phyloP scores from a whole-genome alignment of 2,113 vertebrate genomes.

The Toxostoma redivivum region DNA sequence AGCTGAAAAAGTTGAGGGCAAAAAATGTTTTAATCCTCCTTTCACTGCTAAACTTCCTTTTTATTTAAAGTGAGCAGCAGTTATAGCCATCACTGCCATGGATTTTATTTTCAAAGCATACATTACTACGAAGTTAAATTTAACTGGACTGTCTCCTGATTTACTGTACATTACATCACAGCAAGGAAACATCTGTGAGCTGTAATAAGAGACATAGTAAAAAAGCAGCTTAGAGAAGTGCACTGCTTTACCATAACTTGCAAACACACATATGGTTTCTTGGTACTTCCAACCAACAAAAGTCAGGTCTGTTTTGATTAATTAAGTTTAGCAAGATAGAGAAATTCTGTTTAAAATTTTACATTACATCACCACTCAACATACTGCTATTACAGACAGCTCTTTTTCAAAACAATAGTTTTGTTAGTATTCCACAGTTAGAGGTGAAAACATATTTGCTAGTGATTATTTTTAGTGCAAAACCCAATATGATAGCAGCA shows the following conservation, averaged over 20 bases:
- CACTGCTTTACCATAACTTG: neutral
- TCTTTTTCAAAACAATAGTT: neutral
- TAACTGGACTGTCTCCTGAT: neutral
- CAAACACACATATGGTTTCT: neutral
- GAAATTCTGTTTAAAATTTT: neutral
- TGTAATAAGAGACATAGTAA: neutral
- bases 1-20: neutral
- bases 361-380: neutral
- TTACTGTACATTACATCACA: conserved; percentile 25
- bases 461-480: neutral
- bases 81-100: neutral
- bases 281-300: neutral
- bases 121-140: neutral
- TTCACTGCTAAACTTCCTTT: neutral
- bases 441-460: neutral
- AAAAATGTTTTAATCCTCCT: neutral
- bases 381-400: neutral
- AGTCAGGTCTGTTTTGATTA: neutral
- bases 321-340: neutral
- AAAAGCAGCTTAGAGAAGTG: neutral
- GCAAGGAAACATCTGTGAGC: conserved; percentile 5
- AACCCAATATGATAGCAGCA: neutral
- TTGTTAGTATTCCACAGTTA: neutral
- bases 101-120: conserved; percentile 23
- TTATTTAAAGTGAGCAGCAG: neutral